Evolutionary conservation across 2,797 vertebrate species (phyloP).

Genomic region (Notolabrus celidotus): DNA sequence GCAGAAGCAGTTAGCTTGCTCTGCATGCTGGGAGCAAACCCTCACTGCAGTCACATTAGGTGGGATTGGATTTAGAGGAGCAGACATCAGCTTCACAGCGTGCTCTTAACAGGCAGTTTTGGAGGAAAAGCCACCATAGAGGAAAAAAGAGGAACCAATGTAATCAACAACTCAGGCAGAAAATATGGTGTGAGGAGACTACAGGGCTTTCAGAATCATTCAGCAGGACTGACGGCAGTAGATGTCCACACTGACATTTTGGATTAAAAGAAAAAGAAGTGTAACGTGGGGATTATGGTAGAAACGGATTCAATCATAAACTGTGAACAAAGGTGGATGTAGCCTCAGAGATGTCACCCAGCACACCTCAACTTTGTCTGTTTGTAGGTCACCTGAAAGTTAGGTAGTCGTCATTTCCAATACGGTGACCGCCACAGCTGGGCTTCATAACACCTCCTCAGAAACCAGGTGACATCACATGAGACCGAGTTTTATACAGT

Average conservation of each 20-base stretch:
- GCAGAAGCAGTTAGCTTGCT: conserved; percentile 22
- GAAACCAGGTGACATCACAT: too few relatives aligned
- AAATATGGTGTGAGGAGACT: conserved; percentile 32
- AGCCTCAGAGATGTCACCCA: not conserved
- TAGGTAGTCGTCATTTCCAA: too few relatives aligned
- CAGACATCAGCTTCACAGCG: conserved; percentile 44
- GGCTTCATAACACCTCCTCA: too few relatives aligned
- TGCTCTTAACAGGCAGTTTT: conserved; percentile 15
- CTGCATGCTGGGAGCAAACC: conserved; percentile 25
- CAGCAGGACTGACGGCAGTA: conserved; percentile 28
- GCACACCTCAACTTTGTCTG: too few relatives aligned
- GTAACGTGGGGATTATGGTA: conserved; percentile 15
- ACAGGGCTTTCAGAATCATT: conserved; percentile 35
- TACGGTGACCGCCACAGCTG: too few relatives aligned
- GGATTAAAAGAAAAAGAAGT: conserved; percentile 15
- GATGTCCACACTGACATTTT: conserved; percentile 23
- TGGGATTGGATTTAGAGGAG: conserved; percentile 37
- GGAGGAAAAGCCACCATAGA: conserved; percentile 19
- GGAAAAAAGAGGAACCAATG: not conserved
- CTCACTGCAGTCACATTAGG: conserved; percentile 40
- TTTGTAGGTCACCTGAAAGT: too few relatives aligned
- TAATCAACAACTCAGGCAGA: conserved; percentile 35
- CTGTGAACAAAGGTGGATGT: not conserved
- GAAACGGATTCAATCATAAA: not conserved
- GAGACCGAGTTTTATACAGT: too few relatives aligned